Conservation (phyloP, 1,140 invertebrate genomes). For the Aleiodes sp. region DNA sequence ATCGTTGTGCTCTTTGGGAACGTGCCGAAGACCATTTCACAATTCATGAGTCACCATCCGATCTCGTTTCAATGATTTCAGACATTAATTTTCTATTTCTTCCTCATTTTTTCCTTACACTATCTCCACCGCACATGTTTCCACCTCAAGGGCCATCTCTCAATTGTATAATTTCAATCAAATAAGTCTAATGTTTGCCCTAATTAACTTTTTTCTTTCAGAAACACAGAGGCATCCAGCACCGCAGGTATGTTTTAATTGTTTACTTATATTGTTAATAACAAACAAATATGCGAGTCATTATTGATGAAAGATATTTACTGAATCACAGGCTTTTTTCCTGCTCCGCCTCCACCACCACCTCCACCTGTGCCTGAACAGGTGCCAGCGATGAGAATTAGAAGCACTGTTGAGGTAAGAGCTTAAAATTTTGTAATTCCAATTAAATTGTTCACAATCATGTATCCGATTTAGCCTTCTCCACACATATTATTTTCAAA, state of each 20-base stretch:
- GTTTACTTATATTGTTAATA: too few relatives aligned
- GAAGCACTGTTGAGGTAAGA: slow-evolving; percentile 64
- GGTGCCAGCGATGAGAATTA: slow-evolving; percentile 67
- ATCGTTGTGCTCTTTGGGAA: not conserved
- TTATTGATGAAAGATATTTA: not conserved
- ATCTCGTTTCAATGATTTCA: not conserved
- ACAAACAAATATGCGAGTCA: not conserved
- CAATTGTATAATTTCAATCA: not conserved
- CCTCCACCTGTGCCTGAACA: slow-evolving; percentile 66
- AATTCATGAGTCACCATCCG: not conserved
- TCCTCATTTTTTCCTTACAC: too few relatives aligned
- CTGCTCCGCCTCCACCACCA: slow-evolving; percentile 62
- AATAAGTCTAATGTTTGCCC: not conserved
- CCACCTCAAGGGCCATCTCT: too few relatives aligned
- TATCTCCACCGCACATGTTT: too few relatives aligned
- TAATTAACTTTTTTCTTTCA: not conserved
- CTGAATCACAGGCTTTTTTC: slow-evolving; percentile 53
- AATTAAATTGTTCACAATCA: too few relatives aligned
- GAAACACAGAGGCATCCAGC: not conserved
- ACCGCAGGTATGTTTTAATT: not conserved
- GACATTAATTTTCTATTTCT: not conserved
- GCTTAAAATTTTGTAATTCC: slow-evolving; percentile 38
- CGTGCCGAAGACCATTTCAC: not conserved
- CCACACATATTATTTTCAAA: not conserved
- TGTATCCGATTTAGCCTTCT: not conserved